Conservation (phyloP, 2,888 invertebrate genomes). For the Drosophila meridionalis region DNA sequence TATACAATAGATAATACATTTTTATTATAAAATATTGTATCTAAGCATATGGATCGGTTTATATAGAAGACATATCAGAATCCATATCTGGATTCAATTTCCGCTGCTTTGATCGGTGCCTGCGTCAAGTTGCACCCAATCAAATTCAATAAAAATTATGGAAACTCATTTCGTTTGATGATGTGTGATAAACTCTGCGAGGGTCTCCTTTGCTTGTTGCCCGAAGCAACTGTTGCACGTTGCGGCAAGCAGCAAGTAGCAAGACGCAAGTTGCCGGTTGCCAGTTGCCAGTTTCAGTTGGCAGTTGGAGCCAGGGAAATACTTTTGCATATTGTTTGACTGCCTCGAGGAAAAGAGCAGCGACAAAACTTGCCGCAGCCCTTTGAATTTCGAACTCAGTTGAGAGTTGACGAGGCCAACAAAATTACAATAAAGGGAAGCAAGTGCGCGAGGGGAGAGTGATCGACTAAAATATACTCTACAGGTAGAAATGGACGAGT, state of each 20-base stretch:
- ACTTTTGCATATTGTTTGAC: constrained; percentile 46
- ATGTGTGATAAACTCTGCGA: constrained; percentile 34
- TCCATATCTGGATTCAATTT: background rate
- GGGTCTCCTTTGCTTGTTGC: constrained; percentile 35
- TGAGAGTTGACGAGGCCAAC: constrained; percentile 28
- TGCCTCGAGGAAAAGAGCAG: constrained; percentile 22
- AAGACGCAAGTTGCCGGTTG: constrained; percentile 4
- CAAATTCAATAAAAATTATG: constrained; percentile 11
- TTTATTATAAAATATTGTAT: background rate
- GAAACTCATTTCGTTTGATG: constrained; percentile 26
- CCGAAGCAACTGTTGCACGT: constrained; percentile 50
- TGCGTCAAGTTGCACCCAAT: background rate
- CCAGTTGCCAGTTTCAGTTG: constrained; percentile 1
- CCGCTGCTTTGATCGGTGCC: background rate
- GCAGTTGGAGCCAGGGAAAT: constrained; percentile 30
- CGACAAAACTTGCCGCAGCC: constrained; percentile 48
- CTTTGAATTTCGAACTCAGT: constrained; percentile 52
- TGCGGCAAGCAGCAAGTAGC: constrained; percentile 3
- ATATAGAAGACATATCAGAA: background rate
- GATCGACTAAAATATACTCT: background rate
- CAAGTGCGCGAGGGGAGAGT: background rate
- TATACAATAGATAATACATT: background rate
- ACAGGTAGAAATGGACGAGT: background rate
- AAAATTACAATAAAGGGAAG: background rate
- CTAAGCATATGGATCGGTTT: no score